Evolutionary conservation across 2,113 vertebrate species (phyloP).

Genomic region (Aldabrachelys gigantea): DNA sequence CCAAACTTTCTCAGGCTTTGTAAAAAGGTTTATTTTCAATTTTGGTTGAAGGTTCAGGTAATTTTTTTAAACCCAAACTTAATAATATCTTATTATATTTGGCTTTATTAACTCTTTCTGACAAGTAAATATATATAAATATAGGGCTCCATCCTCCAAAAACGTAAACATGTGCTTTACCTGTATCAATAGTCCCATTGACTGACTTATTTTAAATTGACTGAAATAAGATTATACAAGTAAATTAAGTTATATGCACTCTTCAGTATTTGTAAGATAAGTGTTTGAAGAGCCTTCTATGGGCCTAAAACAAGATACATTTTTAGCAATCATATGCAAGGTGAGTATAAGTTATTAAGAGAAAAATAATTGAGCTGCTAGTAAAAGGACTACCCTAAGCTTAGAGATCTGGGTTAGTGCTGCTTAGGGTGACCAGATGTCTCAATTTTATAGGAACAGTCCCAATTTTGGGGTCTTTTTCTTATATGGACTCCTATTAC

Average conservation of each 20-base stretch:
- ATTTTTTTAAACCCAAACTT: background rate
- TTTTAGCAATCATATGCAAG: background rate
- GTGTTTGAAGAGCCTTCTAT: background rate
- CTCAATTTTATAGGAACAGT: no score
- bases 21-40: background rate
- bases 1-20: background rate
- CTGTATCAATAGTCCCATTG: background rate
- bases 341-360: background rate
- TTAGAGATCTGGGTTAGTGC: background rate
- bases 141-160: background rate
- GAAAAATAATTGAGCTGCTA: background rate
- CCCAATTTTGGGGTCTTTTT: no score
- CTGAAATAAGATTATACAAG: background rate
- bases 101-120: background rate
- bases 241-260: background rate
- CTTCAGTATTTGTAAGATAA: background rate
- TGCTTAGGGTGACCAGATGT: background rate
- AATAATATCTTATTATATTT: background rate
- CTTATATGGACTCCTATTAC: no score
- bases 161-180: background rate
- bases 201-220: background rate
- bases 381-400: background rate
- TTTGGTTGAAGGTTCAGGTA: background rate
- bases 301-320: background rate
- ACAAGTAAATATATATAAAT: background rate